Evolutionary conservation across 2,113 vertebrate species (phyloP).

Genomic region (Salvelinus namaycush): DNA sequence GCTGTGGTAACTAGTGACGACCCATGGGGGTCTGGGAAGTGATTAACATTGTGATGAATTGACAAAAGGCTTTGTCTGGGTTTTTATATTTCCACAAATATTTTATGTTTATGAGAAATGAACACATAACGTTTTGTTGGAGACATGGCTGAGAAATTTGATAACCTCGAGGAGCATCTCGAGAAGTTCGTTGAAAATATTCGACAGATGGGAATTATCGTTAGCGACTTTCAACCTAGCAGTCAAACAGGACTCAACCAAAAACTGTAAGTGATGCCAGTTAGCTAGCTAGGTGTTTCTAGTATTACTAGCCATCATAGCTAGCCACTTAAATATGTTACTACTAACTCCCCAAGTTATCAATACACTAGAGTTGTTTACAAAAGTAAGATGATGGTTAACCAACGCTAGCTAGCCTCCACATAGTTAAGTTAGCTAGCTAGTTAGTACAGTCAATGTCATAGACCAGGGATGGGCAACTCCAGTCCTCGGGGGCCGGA

Average conservation of each 20-base stretch:
- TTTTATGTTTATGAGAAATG: slow-evolving; percentile 19
- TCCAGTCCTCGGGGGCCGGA: too few relatives aligned
- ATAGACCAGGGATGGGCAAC: too few relatives aligned
- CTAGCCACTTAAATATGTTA: too few relatives aligned
- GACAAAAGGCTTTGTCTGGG: neutral
- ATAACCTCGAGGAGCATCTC: slow-evolving; percentile 93
- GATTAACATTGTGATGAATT: slow-evolving; percentile 10
- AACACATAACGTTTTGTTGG: neutral
- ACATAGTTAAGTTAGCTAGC: too few relatives aligned
- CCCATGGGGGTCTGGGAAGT: slow-evolving; percentile 3
- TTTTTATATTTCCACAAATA: neutral
- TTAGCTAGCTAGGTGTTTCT: too few relatives aligned
- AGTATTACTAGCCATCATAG: too few relatives aligned
- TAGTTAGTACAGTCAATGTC: too few relatives aligned
- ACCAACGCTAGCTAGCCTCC: too few relatives aligned
- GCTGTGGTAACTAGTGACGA: too few relatives aligned
- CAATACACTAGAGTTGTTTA: too few relatives aligned
- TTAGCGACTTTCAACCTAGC: slow-evolving; percentile 98
- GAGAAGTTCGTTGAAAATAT: slow-evolving; percentile 99
- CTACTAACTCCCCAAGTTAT: too few relatives aligned
- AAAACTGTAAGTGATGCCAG: slow-evolving; percentile 82
- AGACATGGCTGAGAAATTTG: slow-evolving; percentile 94
- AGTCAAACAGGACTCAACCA: slow-evolving; percentile 96
- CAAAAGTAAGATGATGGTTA: too few relatives aligned
- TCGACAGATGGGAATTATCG: slow-evolving; percentile 95